Percentiles rank a stretch among this genome's conserved stretches.
Conservation (phyloP, 1,140 invertebrate genomes). For the Agrypnia vestita region DNA sequence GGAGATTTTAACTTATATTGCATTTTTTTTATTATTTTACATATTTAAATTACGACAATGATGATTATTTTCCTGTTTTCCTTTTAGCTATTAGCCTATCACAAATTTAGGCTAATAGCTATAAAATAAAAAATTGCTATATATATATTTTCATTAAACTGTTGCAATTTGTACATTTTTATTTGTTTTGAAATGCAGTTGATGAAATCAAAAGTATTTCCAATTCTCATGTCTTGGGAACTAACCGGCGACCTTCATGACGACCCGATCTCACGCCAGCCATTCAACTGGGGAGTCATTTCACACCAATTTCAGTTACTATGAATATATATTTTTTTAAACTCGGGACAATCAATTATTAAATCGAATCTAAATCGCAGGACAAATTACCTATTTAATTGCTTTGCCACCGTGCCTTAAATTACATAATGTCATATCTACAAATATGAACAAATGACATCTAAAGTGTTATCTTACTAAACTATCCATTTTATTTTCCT, state of each 20-base stretch:
- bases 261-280: conserved; percentile 27
- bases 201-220: conserved; percentile 46
- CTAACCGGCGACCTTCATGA: conserved; percentile 39
- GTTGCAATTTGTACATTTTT: conserved; percentile 37
- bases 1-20: no score
- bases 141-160: conserved; percentile 10
- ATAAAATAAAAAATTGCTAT: no score
- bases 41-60: no score
- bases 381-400: background rate
- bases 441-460: no score
- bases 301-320: conserved; percentile 25
- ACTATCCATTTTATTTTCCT: no score
- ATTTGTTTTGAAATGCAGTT: conserved; percentile 50
- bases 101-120: no score
- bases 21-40: no score
- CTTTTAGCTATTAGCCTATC: no score
- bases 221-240: conserved; percentile 43
- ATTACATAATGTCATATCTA: no score
- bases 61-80: no score
- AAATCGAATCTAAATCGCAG: background rate
- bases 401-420: no score
- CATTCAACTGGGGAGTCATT: conserved; percentile 37
- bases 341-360: background rate
- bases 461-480: no score
- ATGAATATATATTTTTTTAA: background rate